Conservation (phyloP, 1,140 invertebrate genomes). For the Panagrolaimus sp. region DNA sequence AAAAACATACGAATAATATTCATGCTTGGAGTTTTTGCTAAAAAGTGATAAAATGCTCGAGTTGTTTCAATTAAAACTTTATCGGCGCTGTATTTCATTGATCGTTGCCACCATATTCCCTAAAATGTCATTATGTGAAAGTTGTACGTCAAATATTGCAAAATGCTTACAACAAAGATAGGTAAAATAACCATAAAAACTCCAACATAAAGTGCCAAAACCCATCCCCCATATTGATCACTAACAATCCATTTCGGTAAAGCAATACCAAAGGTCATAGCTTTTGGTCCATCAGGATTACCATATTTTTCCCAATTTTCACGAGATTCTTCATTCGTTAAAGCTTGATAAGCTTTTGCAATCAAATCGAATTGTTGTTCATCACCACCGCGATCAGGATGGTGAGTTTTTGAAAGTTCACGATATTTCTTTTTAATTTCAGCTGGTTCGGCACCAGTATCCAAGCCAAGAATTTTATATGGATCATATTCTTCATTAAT, state of each 20-base stretch:
- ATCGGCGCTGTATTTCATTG: slow-evolving; percentile 86
- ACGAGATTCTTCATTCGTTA: slow-evolving; percentile 91
- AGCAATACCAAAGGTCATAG: slow-evolving; percentile 97
- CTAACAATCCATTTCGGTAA: slow-evolving; percentile 99
- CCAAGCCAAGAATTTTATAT: slow-evolving; percentile 86
- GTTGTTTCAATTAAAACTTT: slow-evolving; percentile 87
- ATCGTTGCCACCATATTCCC: slow-evolving; percentile 97
- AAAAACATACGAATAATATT: slow-evolving; percentile 69
- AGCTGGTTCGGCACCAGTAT: slow-evolving; percentile 74
- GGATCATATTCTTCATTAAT: slow-evolving; percentile 98
- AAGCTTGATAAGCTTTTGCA: slow-evolving; percentile 81
- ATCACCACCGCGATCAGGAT: slow-evolving; percentile 94
- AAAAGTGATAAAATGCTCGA: slow-evolving; percentile 88
- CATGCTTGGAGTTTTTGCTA: slow-evolving; percentile 90
- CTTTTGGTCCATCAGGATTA: slow-evolving; percentile 96
- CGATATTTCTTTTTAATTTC: slow-evolving; percentile 94
- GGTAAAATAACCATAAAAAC: slow-evolving; percentile 96
- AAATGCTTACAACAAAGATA: slow-evolving; percentile 69
- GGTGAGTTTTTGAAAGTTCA: slow-evolving; percentile 81
- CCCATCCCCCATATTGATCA: slow-evolving; percentile 96
- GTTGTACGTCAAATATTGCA: background rate
- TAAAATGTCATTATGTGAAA: slow-evolving; percentile 43
- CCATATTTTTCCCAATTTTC: slow-evolving; percentile 98
- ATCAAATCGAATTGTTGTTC: slow-evolving; percentile 94
- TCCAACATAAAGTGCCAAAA: slow-evolving; percentile 85